Conservation (phyloP, 2,797 vertebrate species). For the Gallinago stenura region DNA sequence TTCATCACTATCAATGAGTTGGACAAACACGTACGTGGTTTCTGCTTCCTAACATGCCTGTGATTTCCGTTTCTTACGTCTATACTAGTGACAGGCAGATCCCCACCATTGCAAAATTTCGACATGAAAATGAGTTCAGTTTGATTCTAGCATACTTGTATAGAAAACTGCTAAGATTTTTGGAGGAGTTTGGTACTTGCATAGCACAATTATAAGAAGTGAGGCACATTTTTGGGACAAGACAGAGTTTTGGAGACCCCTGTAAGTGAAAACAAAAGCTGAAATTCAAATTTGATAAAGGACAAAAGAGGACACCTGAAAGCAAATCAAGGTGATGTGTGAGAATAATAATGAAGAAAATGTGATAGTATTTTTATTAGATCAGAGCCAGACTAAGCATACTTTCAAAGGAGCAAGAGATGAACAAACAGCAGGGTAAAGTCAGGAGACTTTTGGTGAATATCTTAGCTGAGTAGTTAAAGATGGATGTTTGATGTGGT, state of each 20-base stretch:
- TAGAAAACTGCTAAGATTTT: background rate
- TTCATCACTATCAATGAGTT: background rate
- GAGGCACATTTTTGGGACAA: background rate
- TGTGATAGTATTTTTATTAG: background rate
- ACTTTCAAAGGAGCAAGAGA: background rate
- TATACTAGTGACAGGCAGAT: background rate
- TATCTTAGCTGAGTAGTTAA: background rate
- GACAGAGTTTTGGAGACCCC: background rate
- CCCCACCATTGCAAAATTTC: background rate
- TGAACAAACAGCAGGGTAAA: background rate
- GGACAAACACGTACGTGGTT: fast-evolving
- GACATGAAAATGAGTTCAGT: background rate
- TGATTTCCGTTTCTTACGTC: background rate
- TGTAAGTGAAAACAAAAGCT: background rate
- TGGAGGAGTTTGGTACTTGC: background rate
- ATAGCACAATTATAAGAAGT: background rate
- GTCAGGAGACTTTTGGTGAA: background rate
- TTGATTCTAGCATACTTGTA: background rate
- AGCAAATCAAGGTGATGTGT: background rate
- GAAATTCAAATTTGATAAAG: background rate
- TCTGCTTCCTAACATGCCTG: background rate
- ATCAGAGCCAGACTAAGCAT: background rate
- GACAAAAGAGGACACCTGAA: background rate
- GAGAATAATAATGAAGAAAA: background rate
- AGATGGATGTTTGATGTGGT: background rate